Evolutionary conservation across 2,113 vertebrate genomes (phyloP), one percentile per base, ranked within the genome.

Genomic region (Saccopteryx bilineata): DNA sequence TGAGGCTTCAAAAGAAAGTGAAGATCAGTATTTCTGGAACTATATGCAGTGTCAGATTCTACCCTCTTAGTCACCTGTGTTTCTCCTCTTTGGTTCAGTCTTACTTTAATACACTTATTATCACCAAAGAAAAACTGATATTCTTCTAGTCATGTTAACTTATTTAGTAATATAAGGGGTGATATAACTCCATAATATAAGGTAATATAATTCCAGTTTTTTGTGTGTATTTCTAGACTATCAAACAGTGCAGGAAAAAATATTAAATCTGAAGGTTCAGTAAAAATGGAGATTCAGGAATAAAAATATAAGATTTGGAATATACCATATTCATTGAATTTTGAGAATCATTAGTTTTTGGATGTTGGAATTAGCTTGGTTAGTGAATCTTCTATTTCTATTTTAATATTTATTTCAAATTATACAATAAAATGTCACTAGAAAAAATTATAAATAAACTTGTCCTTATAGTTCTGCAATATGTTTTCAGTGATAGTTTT

Each of bases 361-460:
- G 23, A 52, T 74, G 13, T 63, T 79, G 91, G 39, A 65, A 56
- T 93, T 75, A 68, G 5, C 14, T 82, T 74, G 7, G 5, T 87
- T 78, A 24, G 23, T n/a, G 4, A 74, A 48, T 0, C 19, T 60
- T 60, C 72, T 46, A 72, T 46, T 28, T 61, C 2, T 56, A 26
- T 56, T 94, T 96, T 80, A 71, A n/a, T 52, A 72, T 91, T 52
- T 14, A 63, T 68, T 5, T n/a, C 39, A 89, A 90, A 48, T 60
- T 56, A 87, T 52, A 15, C 5, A 92, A 79, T 76, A 31, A 85
- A 81, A 86, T 93, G 2, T 8, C 3, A 66, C 26, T 54, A 11
- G 7, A n/a, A 26, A 94, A 24, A 75, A 9, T 69, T 75, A 13
- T 28, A 75, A 72, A 60, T 39, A 82, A 11, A 23, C 7, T 21